phyloP scores from a whole-genome alignment of 2,888 invertebrate species.

The Ormyrus rosae region DNA sequence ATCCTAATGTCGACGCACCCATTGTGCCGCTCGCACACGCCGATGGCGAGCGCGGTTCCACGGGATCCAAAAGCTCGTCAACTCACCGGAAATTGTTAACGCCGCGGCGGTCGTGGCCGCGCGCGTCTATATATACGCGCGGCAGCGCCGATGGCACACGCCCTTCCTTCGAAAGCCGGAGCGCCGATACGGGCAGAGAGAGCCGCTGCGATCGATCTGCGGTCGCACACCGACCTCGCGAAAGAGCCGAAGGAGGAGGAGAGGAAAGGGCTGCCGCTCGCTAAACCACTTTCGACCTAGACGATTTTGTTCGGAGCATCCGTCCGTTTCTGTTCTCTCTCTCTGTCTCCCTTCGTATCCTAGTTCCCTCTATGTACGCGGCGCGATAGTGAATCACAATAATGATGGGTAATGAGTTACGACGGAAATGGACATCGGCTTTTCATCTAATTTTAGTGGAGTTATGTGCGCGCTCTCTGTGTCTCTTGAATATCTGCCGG shows the following conservation, averaged over 20 bases:
- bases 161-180: slow-evolving; percentile 23
- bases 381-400: slow-evolving; percentile 35
- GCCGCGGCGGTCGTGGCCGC: slow-evolving; percentile 66
- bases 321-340: neutral
- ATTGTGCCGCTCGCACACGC: slow-evolving; percentile 71
- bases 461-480: neutral
- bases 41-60: slow-evolving; percentile 56
- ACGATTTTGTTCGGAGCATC: slow-evolving; percentile 28
- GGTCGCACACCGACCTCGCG: slow-evolving; percentile 29
- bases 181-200: slow-evolving; percentile 6
- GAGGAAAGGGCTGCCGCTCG: neutral
- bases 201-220: slow-evolving; percentile 50
- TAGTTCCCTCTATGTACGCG: neutral
- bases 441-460: slow-evolving; percentile 38
- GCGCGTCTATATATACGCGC: slow-evolving; percentile 19
- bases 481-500: neutral
- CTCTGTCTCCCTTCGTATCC: neutral
- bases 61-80: slow-evolving; percentile 72
- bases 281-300: slow-evolving; percentile 43
- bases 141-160: slow-evolving; percentile 22
- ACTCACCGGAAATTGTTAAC: slow-evolving; percentile 74
- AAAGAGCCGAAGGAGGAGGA: neutral
- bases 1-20: slow-evolving; percentile 70
- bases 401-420: slow-evolving; percentile 45
- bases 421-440: slow-evolving; percentile 34